These are phyloP conservation scores for Heliconius hermathena DNA, from an alignment of 1,140 invertebrate genomes.

Conservation along the genomic window DNA sequence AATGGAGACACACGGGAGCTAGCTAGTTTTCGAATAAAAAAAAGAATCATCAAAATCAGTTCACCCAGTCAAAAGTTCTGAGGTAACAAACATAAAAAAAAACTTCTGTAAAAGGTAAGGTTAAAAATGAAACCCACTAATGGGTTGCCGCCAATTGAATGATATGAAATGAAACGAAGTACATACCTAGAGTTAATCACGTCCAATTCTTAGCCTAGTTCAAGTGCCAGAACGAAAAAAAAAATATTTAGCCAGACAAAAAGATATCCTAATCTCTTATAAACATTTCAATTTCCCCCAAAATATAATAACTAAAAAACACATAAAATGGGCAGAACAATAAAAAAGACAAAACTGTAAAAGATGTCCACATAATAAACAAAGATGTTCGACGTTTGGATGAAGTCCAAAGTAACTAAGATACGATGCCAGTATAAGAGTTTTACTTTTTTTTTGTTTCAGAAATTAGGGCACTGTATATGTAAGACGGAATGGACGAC, in stretches of 20 bases:
- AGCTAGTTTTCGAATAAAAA: no score
- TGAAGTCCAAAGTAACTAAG: not conserved
- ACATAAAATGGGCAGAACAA: not conserved
- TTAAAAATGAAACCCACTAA: no score
- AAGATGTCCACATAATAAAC: slow-evolving; percentile 3
- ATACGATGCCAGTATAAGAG: not conserved
- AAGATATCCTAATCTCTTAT: not conserved
- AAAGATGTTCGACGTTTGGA: slow-evolving; percentile 6
- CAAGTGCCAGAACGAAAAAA: no score
- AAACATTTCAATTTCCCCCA: not conserved
- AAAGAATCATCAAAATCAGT: no score
- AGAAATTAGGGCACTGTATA: not conserved
- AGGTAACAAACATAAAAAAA: no score
- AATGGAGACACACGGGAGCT: no score
- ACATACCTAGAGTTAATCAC: no score
- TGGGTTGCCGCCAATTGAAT: no score
- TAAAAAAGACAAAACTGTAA: not conserved
- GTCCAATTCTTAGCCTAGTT: no score
- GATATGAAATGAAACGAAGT: no score
- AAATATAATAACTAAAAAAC: not conserved
- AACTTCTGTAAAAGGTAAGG: no score
- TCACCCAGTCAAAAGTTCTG: no score
- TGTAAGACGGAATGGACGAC: not conserved
- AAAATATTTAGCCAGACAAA: not conserved
- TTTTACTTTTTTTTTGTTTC: slow-evolving; percentile 7